Percentiles rank a stretch among this genome's conserved stretches.
Conservation (phyloP, 2,888 invertebrate species). For the Sarcophaga carnaria region DNA sequence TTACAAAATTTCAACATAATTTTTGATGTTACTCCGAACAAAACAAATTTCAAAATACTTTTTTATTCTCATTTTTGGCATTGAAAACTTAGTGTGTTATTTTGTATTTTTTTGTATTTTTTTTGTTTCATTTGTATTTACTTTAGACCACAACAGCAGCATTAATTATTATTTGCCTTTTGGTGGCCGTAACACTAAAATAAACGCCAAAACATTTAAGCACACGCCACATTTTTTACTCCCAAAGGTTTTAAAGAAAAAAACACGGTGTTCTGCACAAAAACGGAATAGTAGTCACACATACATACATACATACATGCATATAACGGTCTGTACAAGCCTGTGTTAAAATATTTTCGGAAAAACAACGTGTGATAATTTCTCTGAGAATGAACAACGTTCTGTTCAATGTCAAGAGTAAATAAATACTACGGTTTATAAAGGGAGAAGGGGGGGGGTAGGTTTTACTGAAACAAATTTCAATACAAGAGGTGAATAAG, state of each 20-base stretch:
- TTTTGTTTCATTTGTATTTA: slow-evolving; percentile 37
- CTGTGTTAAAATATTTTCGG: neutral
- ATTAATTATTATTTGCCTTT: slow-evolving; percentile 65
- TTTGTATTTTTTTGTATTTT: neutral
- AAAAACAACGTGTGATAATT: slow-evolving; percentile 50
- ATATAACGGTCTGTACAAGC: too few relatives aligned
- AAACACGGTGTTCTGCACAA: neutral
- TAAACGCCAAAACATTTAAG: neutral
- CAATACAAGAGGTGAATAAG: too few relatives aligned
- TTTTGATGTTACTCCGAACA: too few relatives aligned
- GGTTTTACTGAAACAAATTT: too few relatives aligned
- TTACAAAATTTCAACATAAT: too few relatives aligned
- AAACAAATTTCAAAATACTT: too few relatives aligned
- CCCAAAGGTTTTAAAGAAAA: neutral
- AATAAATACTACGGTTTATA: neutral
- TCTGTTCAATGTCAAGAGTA: neutral
- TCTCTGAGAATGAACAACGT: neutral
- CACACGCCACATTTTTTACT: neutral
- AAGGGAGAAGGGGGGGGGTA: too few relatives aligned
- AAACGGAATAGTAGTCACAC: neutral
- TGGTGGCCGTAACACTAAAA: slow-evolving; percentile 47
- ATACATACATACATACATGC: slow-evolving; percentile 4
- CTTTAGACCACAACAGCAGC: slow-evolving; percentile 61
- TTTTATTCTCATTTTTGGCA: neutral
- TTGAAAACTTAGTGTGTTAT: neutral